Conservation (phyloP, 2,797 vertebrate genomes). For the Schizothorax lantsangensis region DNA sequence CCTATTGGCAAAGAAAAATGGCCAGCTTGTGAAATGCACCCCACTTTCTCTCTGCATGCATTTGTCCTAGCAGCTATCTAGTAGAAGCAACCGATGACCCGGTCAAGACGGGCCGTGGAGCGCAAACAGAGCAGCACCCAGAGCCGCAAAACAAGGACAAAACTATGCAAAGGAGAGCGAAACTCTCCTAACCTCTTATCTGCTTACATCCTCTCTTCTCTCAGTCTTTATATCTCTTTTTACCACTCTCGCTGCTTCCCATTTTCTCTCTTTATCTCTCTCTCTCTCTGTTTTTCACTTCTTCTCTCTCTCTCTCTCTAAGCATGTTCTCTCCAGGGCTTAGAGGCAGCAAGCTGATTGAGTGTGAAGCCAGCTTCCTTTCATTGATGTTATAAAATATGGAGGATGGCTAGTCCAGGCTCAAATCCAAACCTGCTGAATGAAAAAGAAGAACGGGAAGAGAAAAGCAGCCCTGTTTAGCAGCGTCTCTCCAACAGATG, state of each 20-base stretch:
- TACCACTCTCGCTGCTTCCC: slow-evolving; percentile 39
- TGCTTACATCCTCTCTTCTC: slow-evolving; percentile 1
- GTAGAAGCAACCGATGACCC: slow-evolving; percentile 63
- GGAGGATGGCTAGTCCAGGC: slow-evolving; percentile 54
- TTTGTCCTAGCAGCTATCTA: slow-evolving; percentile 64
- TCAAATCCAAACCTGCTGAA: slow-evolving; percentile 49
- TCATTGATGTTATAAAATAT: slow-evolving; percentile 66
- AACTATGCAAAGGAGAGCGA: background rate
- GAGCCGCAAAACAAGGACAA: slow-evolving; percentile 11
- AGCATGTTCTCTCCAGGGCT: slow-evolving; percentile 62
- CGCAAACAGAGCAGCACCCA: slow-evolving; percentile 51
- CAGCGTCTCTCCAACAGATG: slow-evolving; percentile 32
- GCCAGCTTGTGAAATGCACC: slow-evolving; percentile 37
- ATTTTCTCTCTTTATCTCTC: slow-evolving; percentile 26
- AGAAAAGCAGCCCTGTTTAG: slow-evolving; percentile 31
- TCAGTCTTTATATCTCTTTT: slow-evolving; percentile 27
- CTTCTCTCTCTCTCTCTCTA: slow-evolving; percentile 55
- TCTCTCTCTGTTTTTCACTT: slow-evolving; percentile 2
- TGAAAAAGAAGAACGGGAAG: slow-evolving; percentile 37
- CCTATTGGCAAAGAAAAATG: slow-evolving; percentile 49
- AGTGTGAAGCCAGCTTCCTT: slow-evolving; percentile 61
- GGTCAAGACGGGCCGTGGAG: slow-evolving; percentile 47
- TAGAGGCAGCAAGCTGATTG: slow-evolving; percentile 63
- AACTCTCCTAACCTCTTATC: slow-evolving; percentile 14
- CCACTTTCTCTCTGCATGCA: slow-evolving; percentile 45